Conservation (phyloP, 53 echinoderm and acorn worm species). For the Pentamera pediparva region DNA sequence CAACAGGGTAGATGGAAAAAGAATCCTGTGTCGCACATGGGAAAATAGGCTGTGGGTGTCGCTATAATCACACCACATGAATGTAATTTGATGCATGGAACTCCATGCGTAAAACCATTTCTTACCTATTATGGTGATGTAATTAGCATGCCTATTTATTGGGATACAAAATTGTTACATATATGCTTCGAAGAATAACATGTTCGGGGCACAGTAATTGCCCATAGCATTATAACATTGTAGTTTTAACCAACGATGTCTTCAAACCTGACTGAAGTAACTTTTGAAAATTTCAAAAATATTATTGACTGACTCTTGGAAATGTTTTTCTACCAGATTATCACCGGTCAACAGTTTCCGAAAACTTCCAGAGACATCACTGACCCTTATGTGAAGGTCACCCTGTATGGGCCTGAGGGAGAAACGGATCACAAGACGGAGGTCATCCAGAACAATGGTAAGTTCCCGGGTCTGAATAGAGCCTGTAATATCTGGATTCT, state of each 20-base stretch:
- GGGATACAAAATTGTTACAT: background rate
- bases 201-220: background rate
- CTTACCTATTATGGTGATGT: background rate
- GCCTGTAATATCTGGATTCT: background rate
- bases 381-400: constrained; percentile 87
- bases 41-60: too few relatives aligned
- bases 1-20: too few relatives aligned
- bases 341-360: constrained; percentile 89
- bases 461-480: constrained; percentile 12
- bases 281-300: background rate
- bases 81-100: background rate
- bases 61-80: background rate
- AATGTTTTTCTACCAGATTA: constrained; percentile 34
- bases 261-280: background rate
- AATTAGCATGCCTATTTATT: background rate
- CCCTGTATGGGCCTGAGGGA: constrained; percentile 51
- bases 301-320: too few relatives aligned
- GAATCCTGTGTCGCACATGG: too few relatives aligned
- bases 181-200: background rate
- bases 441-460: constrained; percentile 74
- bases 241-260: too few relatives aligned
- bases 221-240: background rate
- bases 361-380: constrained; percentile 69
- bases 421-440: constrained; percentile 68
- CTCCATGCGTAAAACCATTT: background rate